phyloP scores from a whole-genome alignment of 2,113 vertebrate species.

The Nesoenas mayeri region DNA sequence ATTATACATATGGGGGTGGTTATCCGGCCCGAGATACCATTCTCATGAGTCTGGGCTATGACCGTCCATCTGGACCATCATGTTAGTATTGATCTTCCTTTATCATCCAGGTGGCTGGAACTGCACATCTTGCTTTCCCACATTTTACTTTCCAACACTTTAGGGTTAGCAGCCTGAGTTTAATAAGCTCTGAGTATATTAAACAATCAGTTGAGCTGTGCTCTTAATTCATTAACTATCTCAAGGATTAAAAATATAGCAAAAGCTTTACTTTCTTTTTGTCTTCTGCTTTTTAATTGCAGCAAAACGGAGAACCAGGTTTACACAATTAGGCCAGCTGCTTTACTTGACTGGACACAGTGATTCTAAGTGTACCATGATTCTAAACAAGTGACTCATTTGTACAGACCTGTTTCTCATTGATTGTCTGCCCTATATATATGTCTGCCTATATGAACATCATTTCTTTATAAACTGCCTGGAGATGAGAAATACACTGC shows the following conservation, averaged over 20 bases:
- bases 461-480: neutral
- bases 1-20: too few species aligned
- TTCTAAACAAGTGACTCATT: neutral
- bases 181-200: neutral
- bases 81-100: too few species aligned
- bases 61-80: too few species aligned
- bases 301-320: neutral
- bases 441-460: neutral
- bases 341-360: neutral
- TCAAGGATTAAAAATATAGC: neutral
- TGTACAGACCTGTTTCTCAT: neutral
- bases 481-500: neutral
- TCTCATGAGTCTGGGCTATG: too few species aligned
- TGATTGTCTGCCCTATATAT: neutral
- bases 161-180: neutral
- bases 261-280: neutral
- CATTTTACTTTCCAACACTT: neutral
- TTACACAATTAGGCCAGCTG: neutral
- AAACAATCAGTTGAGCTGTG: neutral
- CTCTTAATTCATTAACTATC: neutral
- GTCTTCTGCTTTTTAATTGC: neutral
- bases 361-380: neutral
- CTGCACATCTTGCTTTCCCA: too few species aligned
- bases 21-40: too few species aligned
- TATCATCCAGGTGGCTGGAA: too few species aligned